These are phyloP conservation scores for Mystacides longicornis DNA, from an alignment of 2,888 invertebrate genomes.

Conservation along the genomic window DNA sequence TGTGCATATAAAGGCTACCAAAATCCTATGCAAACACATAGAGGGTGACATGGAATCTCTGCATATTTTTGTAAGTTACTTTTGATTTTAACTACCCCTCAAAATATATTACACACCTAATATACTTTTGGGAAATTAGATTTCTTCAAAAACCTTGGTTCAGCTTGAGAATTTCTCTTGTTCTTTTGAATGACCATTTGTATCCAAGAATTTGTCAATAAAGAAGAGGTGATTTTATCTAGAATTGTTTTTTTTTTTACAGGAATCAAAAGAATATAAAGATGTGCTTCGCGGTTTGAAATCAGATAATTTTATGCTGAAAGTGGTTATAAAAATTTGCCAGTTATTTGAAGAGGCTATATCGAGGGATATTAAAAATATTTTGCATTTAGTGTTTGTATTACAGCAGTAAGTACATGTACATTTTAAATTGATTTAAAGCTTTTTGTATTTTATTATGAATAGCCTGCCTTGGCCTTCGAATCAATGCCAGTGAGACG, in stretches of 20 bases:
- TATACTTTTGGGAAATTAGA: no score
- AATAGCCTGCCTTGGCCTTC: no score
- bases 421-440: no score
- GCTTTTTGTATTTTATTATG: no score
- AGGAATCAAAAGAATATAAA: slow-evolving; percentile 40
- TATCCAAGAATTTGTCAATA: no score
- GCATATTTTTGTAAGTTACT: neutral
- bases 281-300: slow-evolving; percentile 39
- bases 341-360: slow-evolving; percentile 34
- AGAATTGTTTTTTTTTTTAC: slow-evolving; percentile 25
- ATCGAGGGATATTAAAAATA: slow-evolving; percentile 30
- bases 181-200: no score
- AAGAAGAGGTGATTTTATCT: no score
- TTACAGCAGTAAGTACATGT: slow-evolving; percentile 35
- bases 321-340: slow-evolving; percentile 41
- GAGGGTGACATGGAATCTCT: slow-evolving; percentile 33
- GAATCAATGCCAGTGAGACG: no score
- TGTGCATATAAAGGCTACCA: slow-evolving; percentile 33
- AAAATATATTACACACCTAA: no score
- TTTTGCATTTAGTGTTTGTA: slow-evolving; percentile 33
- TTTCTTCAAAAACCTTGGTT: no score
- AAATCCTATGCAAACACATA: slow-evolving; percentile 32
- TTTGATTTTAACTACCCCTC: neutral
- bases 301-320: slow-evolving; percentile 44
- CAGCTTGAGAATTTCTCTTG: no score